A percentile compares a stretch with the other conserved stretches of the same genome.
Evolutionary conservation across 2,797 vertebrate species (phyloP).

Genomic region (Cuniculus paca): DNA sequence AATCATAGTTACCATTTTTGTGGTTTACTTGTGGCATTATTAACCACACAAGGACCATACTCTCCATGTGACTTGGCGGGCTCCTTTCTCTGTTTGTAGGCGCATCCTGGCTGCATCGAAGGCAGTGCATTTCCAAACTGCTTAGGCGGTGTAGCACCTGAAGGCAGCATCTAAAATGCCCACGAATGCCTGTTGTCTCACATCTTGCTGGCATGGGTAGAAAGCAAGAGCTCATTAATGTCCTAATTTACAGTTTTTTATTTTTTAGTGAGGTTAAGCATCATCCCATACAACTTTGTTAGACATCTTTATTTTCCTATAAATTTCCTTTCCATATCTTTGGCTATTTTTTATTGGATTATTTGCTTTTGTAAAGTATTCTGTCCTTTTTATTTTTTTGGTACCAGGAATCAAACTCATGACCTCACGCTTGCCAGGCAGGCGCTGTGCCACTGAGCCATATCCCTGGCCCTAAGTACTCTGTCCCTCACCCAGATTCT

Average conservation of each 20-base stretch:
- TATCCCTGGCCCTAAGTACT: neutral
- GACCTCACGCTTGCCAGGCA: too few species aligned
- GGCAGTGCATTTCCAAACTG: neutral
- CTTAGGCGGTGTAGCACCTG: neutral
- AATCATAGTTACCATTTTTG: neutral
- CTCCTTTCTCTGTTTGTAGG: neutral
- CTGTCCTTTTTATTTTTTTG: too few species aligned
- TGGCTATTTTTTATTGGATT: neutral
- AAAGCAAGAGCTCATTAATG: neutral
- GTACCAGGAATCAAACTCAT: too few species aligned
- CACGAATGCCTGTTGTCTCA: neutral
- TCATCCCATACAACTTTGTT: neutral
- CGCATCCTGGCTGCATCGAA: neutral
- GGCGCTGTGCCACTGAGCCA: too few species aligned
- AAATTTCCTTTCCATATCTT: neutral
- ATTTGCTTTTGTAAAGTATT: neutral
- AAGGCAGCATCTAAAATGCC: neutral
- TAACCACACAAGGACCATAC: neutral
- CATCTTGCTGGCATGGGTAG: neutral
- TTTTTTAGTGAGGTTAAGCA: neutral
- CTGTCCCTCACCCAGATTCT: neutral
- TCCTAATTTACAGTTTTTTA: neutral
- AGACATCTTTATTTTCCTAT: constrained; percentile 2
- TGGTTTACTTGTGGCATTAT: neutral
- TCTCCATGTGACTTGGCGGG: neutral